Conservation (phyloP, 2,113 vertebrate species). For the Herpailurus yagouaroundi region DNA sequence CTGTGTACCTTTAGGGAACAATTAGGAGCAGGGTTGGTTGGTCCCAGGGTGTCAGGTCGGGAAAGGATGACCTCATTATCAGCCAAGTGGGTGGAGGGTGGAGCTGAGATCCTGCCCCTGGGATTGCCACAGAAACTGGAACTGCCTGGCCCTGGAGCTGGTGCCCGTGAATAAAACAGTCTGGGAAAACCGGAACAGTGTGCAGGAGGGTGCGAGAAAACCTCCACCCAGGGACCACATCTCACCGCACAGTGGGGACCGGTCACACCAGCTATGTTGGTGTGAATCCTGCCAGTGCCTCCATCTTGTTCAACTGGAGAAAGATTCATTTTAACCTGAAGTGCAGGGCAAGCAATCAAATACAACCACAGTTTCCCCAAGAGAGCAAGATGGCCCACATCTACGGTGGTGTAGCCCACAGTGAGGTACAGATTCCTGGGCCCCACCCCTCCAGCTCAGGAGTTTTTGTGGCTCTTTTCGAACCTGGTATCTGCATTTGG, state of each 20-base stretch:
- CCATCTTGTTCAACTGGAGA: background rate
- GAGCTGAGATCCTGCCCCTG: background rate
- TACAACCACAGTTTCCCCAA: no score
- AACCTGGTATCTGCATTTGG: background rate
- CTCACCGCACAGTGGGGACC: background rate
- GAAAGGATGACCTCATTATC: slow-evolving; percentile 33
- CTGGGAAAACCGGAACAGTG: background rate
- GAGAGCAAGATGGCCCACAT: background rate
- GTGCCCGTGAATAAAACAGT: background rate
- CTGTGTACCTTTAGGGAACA: background rate
- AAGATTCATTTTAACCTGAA: background rate
- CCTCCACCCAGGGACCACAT: background rate
- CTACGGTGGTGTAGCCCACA: rapidly evolving
- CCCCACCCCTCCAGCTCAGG: background rate
- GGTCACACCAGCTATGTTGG: background rate
- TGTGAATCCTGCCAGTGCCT: background rate
- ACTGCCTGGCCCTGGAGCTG: background rate
- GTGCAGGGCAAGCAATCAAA: background rate
- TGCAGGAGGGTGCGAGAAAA: background rate
- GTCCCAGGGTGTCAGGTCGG: background rate
- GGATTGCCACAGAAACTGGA: slow-evolving; percentile 8
- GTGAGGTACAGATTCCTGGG: background rate
- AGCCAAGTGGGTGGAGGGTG: background rate
- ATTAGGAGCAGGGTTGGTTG: background rate
- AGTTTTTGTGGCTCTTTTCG: background rate